Base-by-base conservation (phyloP, 2,888 invertebrate genomes). In the Bugula neritina region DNA sequence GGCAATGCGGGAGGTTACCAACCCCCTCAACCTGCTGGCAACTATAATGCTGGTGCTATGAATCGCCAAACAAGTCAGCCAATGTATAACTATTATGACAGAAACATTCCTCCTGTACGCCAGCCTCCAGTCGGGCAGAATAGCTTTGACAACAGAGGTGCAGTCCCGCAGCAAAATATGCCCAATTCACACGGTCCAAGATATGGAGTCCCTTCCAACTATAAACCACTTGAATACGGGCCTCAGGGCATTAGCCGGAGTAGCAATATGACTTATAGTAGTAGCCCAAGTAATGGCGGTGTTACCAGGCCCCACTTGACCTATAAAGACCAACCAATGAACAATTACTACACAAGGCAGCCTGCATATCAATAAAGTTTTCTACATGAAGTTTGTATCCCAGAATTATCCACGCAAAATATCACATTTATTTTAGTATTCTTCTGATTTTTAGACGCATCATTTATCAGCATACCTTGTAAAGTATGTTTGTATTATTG, bases 1-100 rank as follows among this genome's bases (percentile, higher is more conserved):
- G 25, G 25, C 25, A 57, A n/a, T 57, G 5, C 31, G 31, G 27
- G 17, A 10, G 63, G 31, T 25, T 21, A 13, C n/a, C 31, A 63
- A 25, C 63, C 25, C 10, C 63, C 63, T 17, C 31, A 21, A 17
- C 63, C 63, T 34, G n/a, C 63, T 31, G 63, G 63, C 13, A 63
- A 31, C n/a, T 63, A 63, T 27, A 63, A 63, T 63, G 63, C 63
- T 31, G 63, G 63, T 13, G 63, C 63, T 63, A 63, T 63, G 63
- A 63, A 63, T 31, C 63, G 63, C 31, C 63, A 63, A 63, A 63
- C 31, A 3, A 63, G 31, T 27, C 63, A 63, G 27, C 63, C 27
- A 31, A 63, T 63, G 63, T 63, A 63, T n/a, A 63, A 63, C n/a
- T 63, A 63, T 31, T 63, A 63, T 31, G 63, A 63, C 31, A 25